Conservation (phyloP, 1,140 invertebrate genomes). For the Saccostrea glomerata region DNA sequence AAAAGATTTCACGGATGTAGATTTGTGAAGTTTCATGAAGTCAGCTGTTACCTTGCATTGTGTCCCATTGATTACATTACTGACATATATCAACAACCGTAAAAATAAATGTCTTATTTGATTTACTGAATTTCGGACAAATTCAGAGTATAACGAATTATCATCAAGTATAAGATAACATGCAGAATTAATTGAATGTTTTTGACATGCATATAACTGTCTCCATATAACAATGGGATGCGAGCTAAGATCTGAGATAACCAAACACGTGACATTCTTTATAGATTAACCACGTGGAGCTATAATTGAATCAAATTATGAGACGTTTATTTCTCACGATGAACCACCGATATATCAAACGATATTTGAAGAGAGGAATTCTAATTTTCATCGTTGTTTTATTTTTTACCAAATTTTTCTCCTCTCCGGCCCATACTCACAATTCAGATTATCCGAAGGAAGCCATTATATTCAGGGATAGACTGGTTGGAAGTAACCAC, state of each 20-base stretch:
- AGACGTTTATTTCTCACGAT: background rate
- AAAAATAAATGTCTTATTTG: too few species aligned
- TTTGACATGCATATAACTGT: too few species aligned
- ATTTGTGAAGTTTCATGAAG: too few species aligned
- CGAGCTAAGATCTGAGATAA: background rate
- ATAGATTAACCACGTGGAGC: slow-evolving; percentile 6
- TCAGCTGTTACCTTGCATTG: too few species aligned
- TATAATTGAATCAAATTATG: background rate
- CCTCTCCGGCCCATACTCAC: background rate
- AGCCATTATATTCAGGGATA: background rate
- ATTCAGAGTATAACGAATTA: too few species aligned
- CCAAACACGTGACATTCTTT: background rate
- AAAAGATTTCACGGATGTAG: too few species aligned
- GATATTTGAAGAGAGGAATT: background rate
- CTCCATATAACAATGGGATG: background rate
- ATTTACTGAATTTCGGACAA: too few species aligned
- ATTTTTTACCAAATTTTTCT: background rate
- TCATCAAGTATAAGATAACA: too few species aligned
- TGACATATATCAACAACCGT: too few species aligned
- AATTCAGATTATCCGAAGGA: background rate
- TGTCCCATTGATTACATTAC: too few species aligned
- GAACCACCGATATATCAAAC: background rate
- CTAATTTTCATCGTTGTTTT: background rate
- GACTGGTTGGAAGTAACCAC: background rate
- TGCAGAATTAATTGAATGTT: too few species aligned